Base-by-base conservation (phyloP, 2,888 invertebrate species). In the Taphrorychus bicolor region DNA sequence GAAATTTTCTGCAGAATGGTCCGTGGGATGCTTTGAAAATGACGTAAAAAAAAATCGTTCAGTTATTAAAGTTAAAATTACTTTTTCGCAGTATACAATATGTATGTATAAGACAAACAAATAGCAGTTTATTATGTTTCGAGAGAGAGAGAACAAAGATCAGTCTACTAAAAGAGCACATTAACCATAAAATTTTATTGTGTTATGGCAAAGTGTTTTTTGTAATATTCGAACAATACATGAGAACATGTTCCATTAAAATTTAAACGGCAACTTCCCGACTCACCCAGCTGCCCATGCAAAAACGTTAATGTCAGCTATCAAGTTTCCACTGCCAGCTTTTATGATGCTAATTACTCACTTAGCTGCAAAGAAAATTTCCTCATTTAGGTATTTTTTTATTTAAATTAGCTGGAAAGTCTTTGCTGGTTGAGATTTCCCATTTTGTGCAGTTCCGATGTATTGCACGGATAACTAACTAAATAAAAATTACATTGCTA, bases 251-350 rank as follows among this genome's bases (percentile, higher is more conserved):
- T 14, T 17, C 2, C 14, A 14, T 45, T 58, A 32, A 32, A 45
- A 32, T 51, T 45, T 2, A 22, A 45, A 64, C 41, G 24, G 41
- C 18, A 40, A 18, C 11, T 45, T 18, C 19, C 4, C 51, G 19
- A 51, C 19, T 51, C 19, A 18, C n/a, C 9, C 51, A 51, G 16
- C 16, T n/a, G 45, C 45, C 45, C 14, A 45, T 45, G n/a, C n/a
- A 45, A 45, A 51, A 51, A 51, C 5, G 1, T 21, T 51, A 51
- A 51, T 51, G 51, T 21, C 18, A 21, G 18, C 51, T 51, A 51
- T 51, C 3, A 18, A 51, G 18, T 51, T 51, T 18, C 21, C 51
- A 18, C 2, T 19, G 21, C 19, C 21, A 45, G 11, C 51, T 18
- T 18, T 51, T 51, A 2, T 51, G 4, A 51, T 17, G 49, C 9